Conservation (phyloP, 1,140 invertebrate species). For the Chlorops oryzae region DNA sequence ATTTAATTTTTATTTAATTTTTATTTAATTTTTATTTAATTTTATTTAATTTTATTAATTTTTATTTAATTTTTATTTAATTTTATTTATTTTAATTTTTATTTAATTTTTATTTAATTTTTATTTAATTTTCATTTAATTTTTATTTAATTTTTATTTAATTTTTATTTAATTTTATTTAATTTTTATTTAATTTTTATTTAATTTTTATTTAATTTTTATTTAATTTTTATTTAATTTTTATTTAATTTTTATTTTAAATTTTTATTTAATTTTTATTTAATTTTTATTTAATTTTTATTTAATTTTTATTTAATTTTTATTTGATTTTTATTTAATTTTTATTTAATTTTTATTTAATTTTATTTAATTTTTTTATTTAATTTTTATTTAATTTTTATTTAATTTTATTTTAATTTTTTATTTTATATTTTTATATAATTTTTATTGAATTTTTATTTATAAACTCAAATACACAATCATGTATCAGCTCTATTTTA, state of each 20-base stretch:
- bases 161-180: not conserved
- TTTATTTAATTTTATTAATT: not conserved
- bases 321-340: not conserved
- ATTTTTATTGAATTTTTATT: slow-evolving; percentile 4
- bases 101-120: not conserved
- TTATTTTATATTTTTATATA: not conserved
- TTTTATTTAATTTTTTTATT: not conserved
- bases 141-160: not conserved
- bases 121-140: not conserved
- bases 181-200: not conserved
- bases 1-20: slow-evolving; percentile 5
- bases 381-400: slow-evolving; percentile 4
- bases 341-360: too few relatives aligned
- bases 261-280: not conserved
- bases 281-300: slow-evolving; percentile 1
- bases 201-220: not conserved
- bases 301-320: not conserved
- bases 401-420: too few relatives aligned
- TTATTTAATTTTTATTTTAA: not conserved
- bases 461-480: not conserved
- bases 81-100: not conserved
- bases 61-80: not conserved
- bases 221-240: slow-evolving; percentile 6
- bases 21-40: not conserved
- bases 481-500: too few relatives aligned